These are phyloP conservation scores for Tor tambroides DNA, from an alignment of 2,113 vertebrate genomes.

Conservation along the genomic window DNA sequence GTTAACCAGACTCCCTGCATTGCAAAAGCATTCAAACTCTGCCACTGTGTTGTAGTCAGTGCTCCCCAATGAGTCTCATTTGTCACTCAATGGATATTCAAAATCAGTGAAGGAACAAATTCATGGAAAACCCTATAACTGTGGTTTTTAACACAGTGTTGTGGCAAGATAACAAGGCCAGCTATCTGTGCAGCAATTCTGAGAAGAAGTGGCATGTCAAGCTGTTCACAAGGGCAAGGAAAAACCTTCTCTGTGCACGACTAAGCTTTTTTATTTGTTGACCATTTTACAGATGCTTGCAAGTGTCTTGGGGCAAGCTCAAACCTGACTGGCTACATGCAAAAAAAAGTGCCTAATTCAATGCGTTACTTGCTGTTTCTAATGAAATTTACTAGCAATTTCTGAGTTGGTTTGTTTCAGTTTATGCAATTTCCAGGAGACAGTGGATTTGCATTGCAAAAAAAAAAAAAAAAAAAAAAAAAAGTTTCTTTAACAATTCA, in stretches of 20 bases:
- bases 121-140: not conserved
- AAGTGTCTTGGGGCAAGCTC: not conserved
- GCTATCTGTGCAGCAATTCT: not conserved
- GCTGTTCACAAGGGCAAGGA: not conserved
- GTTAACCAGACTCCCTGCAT: conserved; percentile 26
- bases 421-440: no score
- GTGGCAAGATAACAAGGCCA: not conserved
- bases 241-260: not conserved
- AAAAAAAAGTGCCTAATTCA: not conserved
- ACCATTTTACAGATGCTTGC: conserved; percentile 1
- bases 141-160: conserved; percentile 1
- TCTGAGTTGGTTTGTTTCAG: no score
- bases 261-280: not conserved
- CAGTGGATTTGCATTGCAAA: no score
- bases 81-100: conserved; percentile 2
- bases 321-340: not conserved
- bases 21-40: conserved; percentile 4
- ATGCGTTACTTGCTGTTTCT: no score
- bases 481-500: not conserved
- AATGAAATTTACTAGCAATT: no score
- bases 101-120: conserved; percentile 7
- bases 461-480: no score
- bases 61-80: conserved; percentile 22
- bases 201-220: not conserved
- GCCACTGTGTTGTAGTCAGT: not conserved